A percentile compares a stretch with the other conserved stretches of the same genome.
phyloP scores from a whole-genome alignment of 2,888 invertebrate species.

The Octonoba sinensis region DNA sequence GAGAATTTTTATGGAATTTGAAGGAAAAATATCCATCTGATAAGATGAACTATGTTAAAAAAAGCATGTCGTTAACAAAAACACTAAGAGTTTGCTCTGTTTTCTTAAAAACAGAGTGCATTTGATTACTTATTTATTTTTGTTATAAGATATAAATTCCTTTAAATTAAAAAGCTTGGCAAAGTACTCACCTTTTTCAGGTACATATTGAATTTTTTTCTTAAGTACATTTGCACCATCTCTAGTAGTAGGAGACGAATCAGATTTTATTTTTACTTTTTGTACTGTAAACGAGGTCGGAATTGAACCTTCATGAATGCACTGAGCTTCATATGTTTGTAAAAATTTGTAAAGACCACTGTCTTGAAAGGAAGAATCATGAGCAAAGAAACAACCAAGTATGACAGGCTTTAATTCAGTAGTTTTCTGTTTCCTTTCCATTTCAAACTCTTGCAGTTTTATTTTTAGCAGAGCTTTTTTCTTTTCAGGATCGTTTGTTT shows the following conservation, averaged over 20 bases:
- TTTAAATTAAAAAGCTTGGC: too few species aligned
- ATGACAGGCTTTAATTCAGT: constrained; percentile 65
- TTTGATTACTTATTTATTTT: too few species aligned
- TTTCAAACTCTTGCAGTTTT: constrained; percentile 67
- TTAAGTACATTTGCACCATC: neutral
- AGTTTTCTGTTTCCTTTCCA: constrained; percentile 69
- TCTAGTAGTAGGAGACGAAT: constrained; percentile 2
- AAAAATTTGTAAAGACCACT: constrained; percentile 14
- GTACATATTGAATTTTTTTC: constrained; percentile 13
- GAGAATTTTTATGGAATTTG: too few species aligned
- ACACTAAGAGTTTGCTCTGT: too few species aligned
- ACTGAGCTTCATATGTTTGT: constrained; percentile 25
- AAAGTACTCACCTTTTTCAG: constrained; percentile 43
- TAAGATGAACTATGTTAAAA: too few species aligned
- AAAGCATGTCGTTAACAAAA: too few species aligned
- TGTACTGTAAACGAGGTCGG: constrained; percentile 40
- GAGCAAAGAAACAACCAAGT: constrained; percentile 71
- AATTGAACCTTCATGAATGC: constrained; percentile 35
- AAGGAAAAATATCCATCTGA: too few species aligned
- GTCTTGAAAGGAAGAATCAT: constrained; percentile 16
- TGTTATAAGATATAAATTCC: too few species aligned
- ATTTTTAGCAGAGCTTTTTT: constrained; percentile 65
- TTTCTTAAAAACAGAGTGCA: too few species aligned
- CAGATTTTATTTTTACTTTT: constrained; percentile 14
- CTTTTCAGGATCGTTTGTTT: constrained; percentile 38